Evolutionary conservation across 2,888 invertebrate species (phyloP).

Genomic region (Parapristionchus giblindavisi): DNA sequence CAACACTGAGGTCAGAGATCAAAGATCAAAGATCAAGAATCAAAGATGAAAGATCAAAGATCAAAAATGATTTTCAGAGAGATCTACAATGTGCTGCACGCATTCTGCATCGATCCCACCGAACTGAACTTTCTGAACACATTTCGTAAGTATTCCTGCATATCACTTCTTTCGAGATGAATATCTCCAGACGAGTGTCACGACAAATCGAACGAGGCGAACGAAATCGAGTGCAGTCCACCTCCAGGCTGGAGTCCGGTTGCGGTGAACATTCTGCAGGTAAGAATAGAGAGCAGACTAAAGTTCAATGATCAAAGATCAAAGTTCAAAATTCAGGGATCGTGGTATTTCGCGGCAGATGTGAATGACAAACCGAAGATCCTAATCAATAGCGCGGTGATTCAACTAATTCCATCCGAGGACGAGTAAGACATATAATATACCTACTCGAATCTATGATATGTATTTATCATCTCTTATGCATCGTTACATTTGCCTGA

Average conservation of each 20-base stretch:
- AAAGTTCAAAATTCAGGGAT: constrained; percentile 12
- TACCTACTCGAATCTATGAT: too few relatives aligned
- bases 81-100: constrained; percentile 53
- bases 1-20: constrained; percentile 46
- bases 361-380: constrained; percentile 55
- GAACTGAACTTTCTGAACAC: constrained; percentile 60
- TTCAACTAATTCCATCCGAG: constrained; percentile 46
- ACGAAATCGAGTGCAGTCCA: constrained; percentile 18
- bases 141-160: constrained; percentile 45
- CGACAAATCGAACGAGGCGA: background rate
- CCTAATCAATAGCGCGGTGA: constrained; percentile 54
- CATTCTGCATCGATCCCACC: constrained; percentile 59
- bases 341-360: constrained; percentile 54
- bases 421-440: constrained; percentile 39
- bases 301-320: background rate
- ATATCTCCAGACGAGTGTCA: constrained; percentile 23
- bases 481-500: too few relatives aligned
- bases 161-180: too few relatives aligned
- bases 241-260: constrained; percentile 38
- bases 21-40: background rate
- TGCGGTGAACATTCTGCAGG: constrained; percentile 31
- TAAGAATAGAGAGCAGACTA: background rate
- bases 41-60: background rate
- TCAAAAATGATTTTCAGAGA: constrained; percentile 39
- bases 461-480: too few relatives aligned